Evolutionary conservation across 2,113 vertebrate species (phyloP).

Genomic region (Rhinolophus sinicus): DNA sequence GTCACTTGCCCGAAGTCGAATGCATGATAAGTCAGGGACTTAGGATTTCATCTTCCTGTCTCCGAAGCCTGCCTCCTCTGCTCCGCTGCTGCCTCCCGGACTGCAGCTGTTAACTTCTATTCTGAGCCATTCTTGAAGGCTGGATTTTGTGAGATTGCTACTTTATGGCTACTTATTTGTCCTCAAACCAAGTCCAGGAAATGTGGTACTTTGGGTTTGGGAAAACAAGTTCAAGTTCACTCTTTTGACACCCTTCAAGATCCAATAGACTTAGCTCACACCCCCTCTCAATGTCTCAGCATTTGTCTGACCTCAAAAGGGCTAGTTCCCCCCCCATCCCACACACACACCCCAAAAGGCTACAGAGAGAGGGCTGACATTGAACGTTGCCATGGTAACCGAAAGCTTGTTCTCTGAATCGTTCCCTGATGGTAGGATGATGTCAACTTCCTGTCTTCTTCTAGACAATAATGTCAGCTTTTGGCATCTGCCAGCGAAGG

Average conservation of each 20-base stretch:
- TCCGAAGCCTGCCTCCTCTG: background rate
- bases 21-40: background rate
- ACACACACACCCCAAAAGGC: background rate
- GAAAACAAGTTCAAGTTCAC: conserved; percentile 2
- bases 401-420: background rate
- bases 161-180: background rate
- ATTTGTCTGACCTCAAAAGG: background rate
- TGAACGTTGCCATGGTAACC: background rate
- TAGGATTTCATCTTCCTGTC: background rate
- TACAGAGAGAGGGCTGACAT: background rate
- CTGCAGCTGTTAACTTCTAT: background rate
- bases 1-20: background rate
- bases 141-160: background rate
- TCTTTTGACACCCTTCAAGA: background rate
- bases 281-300: background rate
- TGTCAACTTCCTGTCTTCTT: background rate
- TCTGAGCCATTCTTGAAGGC: background rate
- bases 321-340: too few relatives aligned
- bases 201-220: background rate
- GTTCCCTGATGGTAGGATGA: background rate
- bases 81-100: accelerated
- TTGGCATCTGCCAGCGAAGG: background rate
- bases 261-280: background rate
- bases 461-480: background rate
- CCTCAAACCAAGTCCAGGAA: background rate